Base-by-base conservation (phyloP, 2,888 invertebrate genomes). In the Acanthosepion pharaonis region DNA sequence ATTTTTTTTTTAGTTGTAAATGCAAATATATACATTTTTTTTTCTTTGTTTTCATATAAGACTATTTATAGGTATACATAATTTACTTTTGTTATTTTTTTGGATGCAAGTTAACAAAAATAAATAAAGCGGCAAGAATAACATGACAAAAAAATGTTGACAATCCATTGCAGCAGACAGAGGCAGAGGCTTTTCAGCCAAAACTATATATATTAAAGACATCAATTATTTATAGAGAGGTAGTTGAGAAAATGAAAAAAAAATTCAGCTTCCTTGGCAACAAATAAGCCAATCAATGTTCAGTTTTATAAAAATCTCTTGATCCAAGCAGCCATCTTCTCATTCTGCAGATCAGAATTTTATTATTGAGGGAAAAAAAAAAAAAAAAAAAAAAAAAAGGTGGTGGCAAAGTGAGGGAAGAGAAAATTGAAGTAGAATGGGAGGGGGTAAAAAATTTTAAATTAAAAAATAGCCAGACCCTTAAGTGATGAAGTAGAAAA, bases 91-190 rank as follows among this genome's bases (percentile, higher is more conserved):
- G 78, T 78, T n/a, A 78, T 78, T 78, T 42, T 78, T 33, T 33
- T 33, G 78, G n/a, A 78, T n/a, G 33, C 78, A 78, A 78, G 78
- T 78, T 78, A 78, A 78, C 78, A 78, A 78, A 78, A 78, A 78
- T 78, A n/a, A 78, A 78, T 78, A n/a, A n/a, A 78, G n/a, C 8
- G 78, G 78, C 78, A 78, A 78, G 78, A 78, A 78, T 78, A 78
- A 78, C 78, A 64, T 64, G 64, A 64, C 64, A 64, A 64, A 64
- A 64, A n/a, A 78, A 78, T 11, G 23, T 23, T n/a, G n/a, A 78
- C n/a, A 78, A 78, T 33, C 78, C 78, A 78, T 78, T 33, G 78
- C 78, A 78, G n/a, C 78, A 78, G 78, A n/a, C 78, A 78, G 78
- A 78, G n/a, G 78, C 2, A 78, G 11, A 11, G 78, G 23, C n/a